Evolutionary conservation across 2,113 vertebrate species (phyloP), one percentile per base, ranked within the genome.

Genomic region (Carlito syrichta): DNA sequence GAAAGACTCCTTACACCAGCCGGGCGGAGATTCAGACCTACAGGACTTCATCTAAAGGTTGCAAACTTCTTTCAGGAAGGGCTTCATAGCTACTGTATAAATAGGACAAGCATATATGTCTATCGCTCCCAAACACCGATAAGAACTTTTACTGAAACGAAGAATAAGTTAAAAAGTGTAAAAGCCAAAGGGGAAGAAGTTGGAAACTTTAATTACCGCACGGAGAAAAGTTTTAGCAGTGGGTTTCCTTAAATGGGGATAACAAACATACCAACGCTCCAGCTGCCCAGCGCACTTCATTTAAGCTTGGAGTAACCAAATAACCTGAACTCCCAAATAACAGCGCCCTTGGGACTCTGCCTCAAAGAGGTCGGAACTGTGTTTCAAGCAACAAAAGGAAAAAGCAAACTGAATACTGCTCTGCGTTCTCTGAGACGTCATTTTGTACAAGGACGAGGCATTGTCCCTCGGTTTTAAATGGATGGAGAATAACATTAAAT

Each of bases 161-260:
- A 97, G 97, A 97, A 94, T 96, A 95, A 92, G 94, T 98, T 83
- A 97, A 92, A 98, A 86, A 91, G n/a, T 89, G 94, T 97, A 91
- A 95, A 98, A 98, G 81, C 96, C 97, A 81, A 98, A 98, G 93
- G 89, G 77, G 97, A 98, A 98, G 85, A 98, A 98, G 97, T 98
- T 97, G 97, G 95, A 98, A 96, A 97, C 97, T 98, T 92, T 97
- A 97, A 97, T 98, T 88, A 94, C 77, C 74, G 93, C 23, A 87
- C 91, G 69, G 85, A 94, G 89, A 95, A 98, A 98, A 98, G 98
- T 99, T 99, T 98, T 94, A 94, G 86, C 96, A 93, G 88, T 92
- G 84, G 95, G 89, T 96, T 95, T 97, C 86, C 89, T 96, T 87
- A 92, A 89, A 94, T 12, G 82, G 76, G 96, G 95, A 78, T 92